Conservation (phyloP, 2,888 invertebrate species). For the Thymelicus acteon region DNA sequence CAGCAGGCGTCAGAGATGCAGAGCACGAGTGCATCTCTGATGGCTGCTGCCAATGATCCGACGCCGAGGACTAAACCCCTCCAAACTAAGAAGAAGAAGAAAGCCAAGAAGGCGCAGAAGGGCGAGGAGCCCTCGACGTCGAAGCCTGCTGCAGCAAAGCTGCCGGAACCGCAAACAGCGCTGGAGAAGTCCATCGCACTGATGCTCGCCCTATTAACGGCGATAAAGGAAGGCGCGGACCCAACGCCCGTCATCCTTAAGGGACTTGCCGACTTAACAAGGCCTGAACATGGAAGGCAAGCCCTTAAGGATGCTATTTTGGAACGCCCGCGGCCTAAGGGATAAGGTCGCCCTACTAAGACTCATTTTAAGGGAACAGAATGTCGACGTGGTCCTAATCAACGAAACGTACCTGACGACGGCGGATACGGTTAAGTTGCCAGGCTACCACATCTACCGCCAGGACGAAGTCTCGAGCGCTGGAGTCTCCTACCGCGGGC, state of each 20-base stretch:
- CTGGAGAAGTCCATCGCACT: no score
- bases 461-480: constrained; percentile 4
- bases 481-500: constrained; percentile 15
- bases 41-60: no score
- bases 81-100: no score
- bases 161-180: no score
- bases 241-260: background rate
- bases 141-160: no score
- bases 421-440: background rate
- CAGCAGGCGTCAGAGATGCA: no score
- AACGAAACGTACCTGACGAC: constrained; percentile 8
- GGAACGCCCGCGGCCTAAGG: constrained; percentile 19
- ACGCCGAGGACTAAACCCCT: no score
- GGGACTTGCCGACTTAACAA: constrained; percentile 7
- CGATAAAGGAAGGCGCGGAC: background rate
- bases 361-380: constrained; percentile 17
- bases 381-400: background rate
- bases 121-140: no score
- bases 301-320: background rate
- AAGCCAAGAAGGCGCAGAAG: no score
- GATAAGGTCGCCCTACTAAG: constrained; percentile 6
- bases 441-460: constrained; percentile 16
- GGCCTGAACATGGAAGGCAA: constrained; percentile 6
- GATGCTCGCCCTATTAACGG: no score
- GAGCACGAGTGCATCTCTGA: no score